A percentile compares a stretch with the other conserved stretches of the same genome.
Evolutionary conservation across 2,113 vertebrate genomes (phyloP).

Genomic region (Xiphophorus couchianus): DNA sequence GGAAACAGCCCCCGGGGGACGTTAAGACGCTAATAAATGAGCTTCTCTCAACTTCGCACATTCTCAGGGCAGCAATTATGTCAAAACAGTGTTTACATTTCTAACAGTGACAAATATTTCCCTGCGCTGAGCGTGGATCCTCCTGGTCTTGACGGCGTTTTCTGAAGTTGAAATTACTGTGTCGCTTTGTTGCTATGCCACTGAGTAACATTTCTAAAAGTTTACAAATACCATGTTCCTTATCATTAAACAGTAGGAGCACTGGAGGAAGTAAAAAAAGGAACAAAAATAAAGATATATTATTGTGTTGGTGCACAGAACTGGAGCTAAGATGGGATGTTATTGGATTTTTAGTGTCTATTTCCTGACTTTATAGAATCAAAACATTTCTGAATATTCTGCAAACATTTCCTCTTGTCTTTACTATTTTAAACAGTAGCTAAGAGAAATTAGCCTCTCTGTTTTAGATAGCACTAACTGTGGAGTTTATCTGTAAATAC

Average conservation of each 20-base stretch:
- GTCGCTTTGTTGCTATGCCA: constrained; percentile 50
- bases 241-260: constrained; percentile 23
- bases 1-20: constrained; percentile 32
- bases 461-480: no score
- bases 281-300: constrained; percentile 16
- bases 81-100: constrained; percentile 62
- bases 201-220: constrained; percentile 38
- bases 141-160: constrained; percentile 46
- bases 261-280: neutral
- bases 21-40: constrained; percentile 56
- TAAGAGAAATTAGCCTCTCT: neutral
- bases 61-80: constrained; percentile 60
- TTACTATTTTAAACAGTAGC: neutral
- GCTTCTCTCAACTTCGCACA: constrained; percentile 46
- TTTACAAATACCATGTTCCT: constrained; percentile 47
- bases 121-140: constrained; percentile 18
- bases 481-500: no score
- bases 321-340: neutral
- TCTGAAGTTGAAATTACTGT: constrained; percentile 55
- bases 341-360: no score
- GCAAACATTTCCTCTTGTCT: neutral
- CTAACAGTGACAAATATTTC: constrained; percentile 43
- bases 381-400: neutral
- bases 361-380: no score
- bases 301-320: constrained; percentile 38